Base-by-base conservation (phyloP, 2,113 vertebrate genomes). In the Prunella himalayana region DNA sequence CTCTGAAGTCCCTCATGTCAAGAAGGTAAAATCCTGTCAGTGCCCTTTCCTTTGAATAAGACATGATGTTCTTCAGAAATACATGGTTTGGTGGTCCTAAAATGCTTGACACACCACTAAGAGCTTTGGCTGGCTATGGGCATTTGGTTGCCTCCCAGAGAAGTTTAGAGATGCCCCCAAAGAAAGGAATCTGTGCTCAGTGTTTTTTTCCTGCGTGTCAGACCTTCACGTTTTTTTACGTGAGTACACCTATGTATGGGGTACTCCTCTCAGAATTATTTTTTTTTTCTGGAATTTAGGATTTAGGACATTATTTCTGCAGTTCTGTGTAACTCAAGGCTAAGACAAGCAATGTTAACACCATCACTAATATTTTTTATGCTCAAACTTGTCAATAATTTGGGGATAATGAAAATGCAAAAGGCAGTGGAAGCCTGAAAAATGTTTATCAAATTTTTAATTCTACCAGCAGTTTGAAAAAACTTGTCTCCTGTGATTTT, bases 191-290 rank as follows among this genome's bases (percentile, higher is more conserved):
- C 9, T 31, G 9, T 14, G 24, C 5, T 9, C 2, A 4, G 3
- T 2, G 1, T 5, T 3, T 54, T 88, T n/a, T 49, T 4, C 56
- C 4, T 77, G 9, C 15, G 30, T 57, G 13, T 11, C 15, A 59
- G 19, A 11, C 16, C 15, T 77, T 85, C 25, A 53, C 9, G 21
- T 72, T 88, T 77, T 10, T 71, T 90, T 68, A 24, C n/a, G n/a
- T n/a, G n/a, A n/a, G n/a, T n/a, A n/a, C n/a, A 51, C 9, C 1
- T 6, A 10, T 6, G 2, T 15, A 10, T 21, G 4, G 7, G 14
- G 2, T 45, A 44, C 2, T 63, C 35, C 10, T 61, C 31, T 73
- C 22, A 70, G 37, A 76, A 80, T 9, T 17, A 7, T 22, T 4
- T 7, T 59, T 39, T n/a, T 82, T 82, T 73, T 1, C 7, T 45